Base-by-base conservation (phyloP, 2,888 invertebrate species). In the Tineola bisselliella region DNA sequence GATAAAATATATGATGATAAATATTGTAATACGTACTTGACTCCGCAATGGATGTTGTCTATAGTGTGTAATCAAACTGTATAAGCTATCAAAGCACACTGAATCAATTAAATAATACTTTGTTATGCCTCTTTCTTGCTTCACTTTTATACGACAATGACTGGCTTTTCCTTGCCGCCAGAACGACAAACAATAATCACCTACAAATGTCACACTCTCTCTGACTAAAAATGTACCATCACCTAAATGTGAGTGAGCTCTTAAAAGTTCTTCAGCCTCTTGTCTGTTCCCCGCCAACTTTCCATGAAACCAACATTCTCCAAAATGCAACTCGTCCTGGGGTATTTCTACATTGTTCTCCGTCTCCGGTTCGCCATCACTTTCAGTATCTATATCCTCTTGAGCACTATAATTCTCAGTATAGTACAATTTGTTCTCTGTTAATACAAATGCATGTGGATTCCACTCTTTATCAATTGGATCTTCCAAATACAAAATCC, bases 251-350 rank as follows among this genome's bases (percentile, higher is more conserved):
- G 95, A 89, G 73, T 96, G 95, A 6, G 90, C 89, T 61, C 90
- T 88, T 10, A 97, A 78, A 33, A 95, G 88, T 76, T 91, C 89
- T 73, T 94, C 94, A 0, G 95, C 94, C 70, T 96, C 94, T 63
- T 90, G 90, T 4, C 95, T 80, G 17, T 94, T 94, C 19, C 93
- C 93, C 13, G 92, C 90, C 43, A 97, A 79, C 74, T 92, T 92
- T 0, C 97, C 96, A 73, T 97, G 97, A 73, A 96, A 97, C 97
- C 97, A 97, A 74, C 93, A 93, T 78, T 97, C 97, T 19, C 93
- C 92, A 72, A 94, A 96, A 79, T 97, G 97, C 64, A 97, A 77
- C 73, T 97, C 97, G 71, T 96, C 95, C 68, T 94, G 94, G 0
- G 93, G 92, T 10, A 94, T 89, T 62, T 90, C 91, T 69, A 90